Conservation (phyloP, 2,797 vertebrate species). For the Clarias pachynema region DNA sequence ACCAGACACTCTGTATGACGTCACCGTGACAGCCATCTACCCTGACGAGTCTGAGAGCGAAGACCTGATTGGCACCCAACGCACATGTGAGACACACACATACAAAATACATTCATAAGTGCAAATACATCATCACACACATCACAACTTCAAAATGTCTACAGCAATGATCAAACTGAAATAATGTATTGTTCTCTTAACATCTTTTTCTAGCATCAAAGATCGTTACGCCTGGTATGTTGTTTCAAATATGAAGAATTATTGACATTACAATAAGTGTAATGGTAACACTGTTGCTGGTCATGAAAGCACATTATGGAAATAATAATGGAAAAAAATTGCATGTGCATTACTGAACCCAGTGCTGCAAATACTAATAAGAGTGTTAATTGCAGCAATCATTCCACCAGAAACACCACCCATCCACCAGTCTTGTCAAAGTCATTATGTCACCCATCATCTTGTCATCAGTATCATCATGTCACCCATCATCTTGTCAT, state of each 20-base stretch:
- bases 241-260: slow-evolving; percentile 48
- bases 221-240: slow-evolving; percentile 67
- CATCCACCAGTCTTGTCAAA: slow-evolving; percentile 49
- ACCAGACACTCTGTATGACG: slow-evolving; percentile 83
- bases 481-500: slow-evolving; percentile 33
- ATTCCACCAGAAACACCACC: slow-evolving; percentile 51
- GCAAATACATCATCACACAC: neutral
- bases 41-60: slow-evolving; percentile 96
- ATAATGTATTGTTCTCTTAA: slow-evolving; percentile 65
- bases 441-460: slow-evolving; percentile 39
- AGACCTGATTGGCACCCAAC: slow-evolving; percentile 84
- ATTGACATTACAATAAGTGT: slow-evolving; percentile 36
- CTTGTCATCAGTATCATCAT: slow-evolving; percentile 39
- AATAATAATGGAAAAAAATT: slow-evolving; percentile 19
- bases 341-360: slow-evolving; percentile 63
- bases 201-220: slow-evolving; percentile 71
- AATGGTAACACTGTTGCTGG: slow-evolving; percentile 42
- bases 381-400: slow-evolving; percentile 45
- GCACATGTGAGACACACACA: slow-evolving; percentile 81
- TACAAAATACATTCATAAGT: neutral
- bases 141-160: slow-evolving; percentile 26
- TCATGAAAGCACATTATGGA: slow-evolving; percentile 44
- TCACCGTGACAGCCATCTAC: slow-evolving; percentile 93
- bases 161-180: slow-evolving; percentile 11
- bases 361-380: slow-evolving; percentile 46